Evolutionary conservation across 2,888 invertebrate species (phyloP), one percentile per base, ranked within the genome.

Genomic region (Drosophila monieri): DNA sequence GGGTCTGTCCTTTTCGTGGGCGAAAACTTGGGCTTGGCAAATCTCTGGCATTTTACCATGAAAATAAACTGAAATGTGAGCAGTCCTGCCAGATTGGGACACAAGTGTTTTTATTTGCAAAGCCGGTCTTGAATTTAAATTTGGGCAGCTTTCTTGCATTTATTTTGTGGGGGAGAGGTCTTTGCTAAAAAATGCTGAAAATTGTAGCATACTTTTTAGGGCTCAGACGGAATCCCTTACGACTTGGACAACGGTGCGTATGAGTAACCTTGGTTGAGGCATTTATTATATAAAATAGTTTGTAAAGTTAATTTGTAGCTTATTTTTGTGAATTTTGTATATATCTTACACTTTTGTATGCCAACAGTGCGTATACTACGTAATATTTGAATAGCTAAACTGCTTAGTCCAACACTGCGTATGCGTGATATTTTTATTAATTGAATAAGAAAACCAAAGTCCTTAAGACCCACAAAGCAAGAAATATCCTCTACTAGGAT

Each of bases 21-120:
- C 35, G 66, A 62, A 61, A 48, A 48, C 48, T 61, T 61, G 18
- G 46, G 64, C 47, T 10, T 21, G 8, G 32, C 14, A 52, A 62
- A 44, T 52, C 27, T 66, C 52, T 30, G 52, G 44, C 44, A 52
- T 44, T 66, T 52, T 64, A 54, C 41, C 62, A 62, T 62, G 66
- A 51, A 35, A 66, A 66, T 64, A 66, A 66, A 65, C 52, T 44
- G 62, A 65, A 65, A 62, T 66, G 62, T 65, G 62, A 62, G 37
- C 62, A 62, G 51, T 27, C 41, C 41, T 15, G 9, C 1, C 25
- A 32, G 43, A 23, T 41, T 12, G 35, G 27, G 21, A 12, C 21
- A 46, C 27, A 30, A 30, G 21, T 27, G 18, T 30, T 60, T 27
- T 14, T 35, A 35, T 35, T 35, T 23, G 21, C n/a, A 39, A 60